phyloP scores from a whole-genome alignment of 1,140 invertebrate genomes.

The Zaprionus inermis region DNA sequence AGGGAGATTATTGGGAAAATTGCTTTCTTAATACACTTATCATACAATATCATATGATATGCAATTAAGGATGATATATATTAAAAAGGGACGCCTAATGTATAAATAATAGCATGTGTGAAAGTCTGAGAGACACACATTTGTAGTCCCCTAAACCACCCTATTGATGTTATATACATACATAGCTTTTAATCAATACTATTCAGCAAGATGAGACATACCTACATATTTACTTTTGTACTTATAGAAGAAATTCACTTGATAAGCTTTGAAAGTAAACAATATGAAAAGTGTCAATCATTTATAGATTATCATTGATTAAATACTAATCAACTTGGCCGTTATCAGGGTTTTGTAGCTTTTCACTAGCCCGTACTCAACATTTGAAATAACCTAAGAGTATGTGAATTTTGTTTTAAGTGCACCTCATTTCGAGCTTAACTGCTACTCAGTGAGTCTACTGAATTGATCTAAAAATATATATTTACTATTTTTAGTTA shows the following conservation, averaged over 20 bases:
- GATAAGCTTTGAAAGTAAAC: neutral
- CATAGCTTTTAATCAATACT: neutral
- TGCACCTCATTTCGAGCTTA: neutral
- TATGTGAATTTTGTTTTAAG: neutral
- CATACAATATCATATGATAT: neutral
- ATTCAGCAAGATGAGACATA: neutral
- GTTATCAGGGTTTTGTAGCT: neutral
- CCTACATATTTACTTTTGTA: neutral
- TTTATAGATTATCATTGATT: neutral
- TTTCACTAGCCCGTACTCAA: neutral
- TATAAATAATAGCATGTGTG: constrained; percentile 29
- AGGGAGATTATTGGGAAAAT: constrained; percentile 21
- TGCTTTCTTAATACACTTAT: constrained; percentile 28
- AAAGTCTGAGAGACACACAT: constrained; percentile 1
- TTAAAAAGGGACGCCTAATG: constrained; percentile 16
- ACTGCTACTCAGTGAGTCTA: neutral
- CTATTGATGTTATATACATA: no score
- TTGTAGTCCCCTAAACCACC: no score
- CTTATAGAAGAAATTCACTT: neutral
- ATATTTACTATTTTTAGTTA: neutral
- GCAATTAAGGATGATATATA: neutral
- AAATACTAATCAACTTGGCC: neutral
- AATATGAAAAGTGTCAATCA: neutral
- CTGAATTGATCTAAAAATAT: neutral
- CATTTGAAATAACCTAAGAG: neutral